These are phyloP conservation scores for Acipenser oxyrinchus DNA, from an alignment of 2,797 vertebrate species.

Conservation along the genomic window DNA sequence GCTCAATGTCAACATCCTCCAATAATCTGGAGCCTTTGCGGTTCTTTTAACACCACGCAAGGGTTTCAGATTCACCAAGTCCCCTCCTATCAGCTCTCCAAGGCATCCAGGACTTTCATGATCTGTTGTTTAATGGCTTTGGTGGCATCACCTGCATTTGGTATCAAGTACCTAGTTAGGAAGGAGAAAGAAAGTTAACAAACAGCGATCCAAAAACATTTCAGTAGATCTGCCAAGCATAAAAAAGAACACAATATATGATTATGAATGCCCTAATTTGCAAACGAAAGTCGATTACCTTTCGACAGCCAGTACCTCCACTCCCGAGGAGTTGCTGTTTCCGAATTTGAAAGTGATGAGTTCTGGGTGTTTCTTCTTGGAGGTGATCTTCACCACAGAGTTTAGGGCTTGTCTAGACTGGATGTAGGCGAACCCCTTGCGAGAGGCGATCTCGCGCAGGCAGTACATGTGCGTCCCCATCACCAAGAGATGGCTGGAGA, in stretches of 20 bases:
- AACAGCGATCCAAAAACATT: not conserved
- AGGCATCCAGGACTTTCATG: conserved; percentile 94
- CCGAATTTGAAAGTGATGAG: conserved; percentile 98
- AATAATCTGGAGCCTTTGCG: not conserved
- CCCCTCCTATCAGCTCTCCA: conserved; percentile 79
- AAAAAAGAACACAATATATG: too few relatives aligned
- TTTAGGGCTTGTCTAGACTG: conserved; percentile 93
- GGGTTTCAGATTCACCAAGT: not conserved
- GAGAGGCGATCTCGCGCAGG: conserved; percentile 86
- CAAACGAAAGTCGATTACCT: conserved; percentile 58
- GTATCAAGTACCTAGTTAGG: conserved; percentile 84
- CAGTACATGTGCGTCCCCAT: conserved; percentile 98
- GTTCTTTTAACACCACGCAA: too few relatives aligned
- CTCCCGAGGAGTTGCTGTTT: conserved; percentile 81
- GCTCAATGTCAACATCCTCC: conserved; percentile 14
- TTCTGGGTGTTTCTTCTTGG: conserved; percentile 97
- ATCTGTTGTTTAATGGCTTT: conserved; percentile 99
- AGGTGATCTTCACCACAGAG: conserved; percentile 97
- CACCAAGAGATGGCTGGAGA: conserved; percentile 79
- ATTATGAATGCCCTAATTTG: not conserved
- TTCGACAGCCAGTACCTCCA: conserved; percentile 91
- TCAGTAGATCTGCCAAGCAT: not conserved
- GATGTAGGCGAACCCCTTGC: conserved; percentile 93
- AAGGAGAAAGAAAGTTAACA: conserved; percentile 3
- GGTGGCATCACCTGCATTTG: conserved; percentile 95